Evolutionary conservation across 2,113 vertebrate species (phyloP), one percentile per base, ranked within the genome.

Genomic region (Piprites chloris): DNA sequence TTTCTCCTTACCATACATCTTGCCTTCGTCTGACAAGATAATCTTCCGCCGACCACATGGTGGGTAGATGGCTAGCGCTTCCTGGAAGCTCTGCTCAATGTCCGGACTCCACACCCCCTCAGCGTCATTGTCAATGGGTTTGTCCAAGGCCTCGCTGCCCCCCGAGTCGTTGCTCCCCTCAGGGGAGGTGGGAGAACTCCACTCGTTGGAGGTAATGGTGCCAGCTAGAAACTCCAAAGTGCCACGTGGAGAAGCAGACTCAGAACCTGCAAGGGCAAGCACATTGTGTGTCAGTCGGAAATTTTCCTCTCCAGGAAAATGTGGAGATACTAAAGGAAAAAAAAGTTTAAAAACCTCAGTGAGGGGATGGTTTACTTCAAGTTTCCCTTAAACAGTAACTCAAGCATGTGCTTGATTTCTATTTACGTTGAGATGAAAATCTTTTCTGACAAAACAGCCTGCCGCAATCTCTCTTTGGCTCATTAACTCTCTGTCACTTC

Each of bases 31-130:
- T 7, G 99, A 99, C 78, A 99, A 98, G 97, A 99, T 99, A 94
- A 99, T 99, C 97, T 99, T 99, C 96, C 99, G 98, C 42, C 99
- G 98, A 86, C 99, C 99, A 22, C 99, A 99, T 87, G 99, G 99
- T 8, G 99, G 99, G 97, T 99, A 99, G 96, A 99, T 99, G 96
- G 99, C 99, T 98, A 99, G 95, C 85, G 99, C 99, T 98, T 99
- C 99, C 97, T 99, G 99, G 98, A 99, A 99, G 98, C 99, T 99
- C 98, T 99, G 99, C 94, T 99, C 99, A 53, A 99, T 99, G 98
- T 99, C 99, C 14, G 99, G 99, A 93, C 99, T 99, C 99, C 99
- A 99, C 72, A 99, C 99, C 2, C 99, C 99, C 96, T 99, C 99
- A 0, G 99, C 99, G n/a, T 99, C 99, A 41, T 99, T 99, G 65